Evolutionary conservation across 2,888 invertebrate species (phyloP).

Genomic region (Frankliniella intonsa): DNA sequence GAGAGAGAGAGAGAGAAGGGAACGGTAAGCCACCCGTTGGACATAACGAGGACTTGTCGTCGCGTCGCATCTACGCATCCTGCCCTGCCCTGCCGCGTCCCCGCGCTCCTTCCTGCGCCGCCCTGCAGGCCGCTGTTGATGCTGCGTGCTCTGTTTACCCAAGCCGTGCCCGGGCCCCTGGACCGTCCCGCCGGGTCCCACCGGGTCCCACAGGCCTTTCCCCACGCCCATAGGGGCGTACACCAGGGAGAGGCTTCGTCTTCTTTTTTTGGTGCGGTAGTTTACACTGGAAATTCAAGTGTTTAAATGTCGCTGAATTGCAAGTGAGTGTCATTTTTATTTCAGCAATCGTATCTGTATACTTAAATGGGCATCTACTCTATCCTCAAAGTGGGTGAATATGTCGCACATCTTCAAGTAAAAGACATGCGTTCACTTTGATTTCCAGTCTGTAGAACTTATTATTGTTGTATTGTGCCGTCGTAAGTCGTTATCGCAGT

Average conservation of each 20-base stretch:
- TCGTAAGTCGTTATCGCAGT: no score
- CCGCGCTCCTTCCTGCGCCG: no score
- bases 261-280: neutral
- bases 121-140: neutral
- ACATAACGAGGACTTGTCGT: constrained; percentile 5
- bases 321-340: neutral
- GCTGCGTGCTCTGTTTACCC: constrained; percentile 3
- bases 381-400: neutral
- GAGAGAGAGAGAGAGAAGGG: no score
- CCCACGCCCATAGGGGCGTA: neutral
- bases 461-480: no score
- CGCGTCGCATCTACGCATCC: neutral
- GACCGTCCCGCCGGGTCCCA: neutral
- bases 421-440: no score
- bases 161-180: neutral
- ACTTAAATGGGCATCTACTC: neutral
- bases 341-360: neutral
- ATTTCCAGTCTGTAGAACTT: no score
- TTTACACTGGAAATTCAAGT: neutral
- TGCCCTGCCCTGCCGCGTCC: neutral
- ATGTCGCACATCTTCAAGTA: neutral
- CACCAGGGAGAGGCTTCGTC: neutral
- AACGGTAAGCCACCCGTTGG: neutral
- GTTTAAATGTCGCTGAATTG: no score
- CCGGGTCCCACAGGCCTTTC: neutral